These are phyloP conservation scores for Oreortyx pictus DNA, from an alignment of 2,797 vertebrate species.

Conservation along the genomic window DNA sequence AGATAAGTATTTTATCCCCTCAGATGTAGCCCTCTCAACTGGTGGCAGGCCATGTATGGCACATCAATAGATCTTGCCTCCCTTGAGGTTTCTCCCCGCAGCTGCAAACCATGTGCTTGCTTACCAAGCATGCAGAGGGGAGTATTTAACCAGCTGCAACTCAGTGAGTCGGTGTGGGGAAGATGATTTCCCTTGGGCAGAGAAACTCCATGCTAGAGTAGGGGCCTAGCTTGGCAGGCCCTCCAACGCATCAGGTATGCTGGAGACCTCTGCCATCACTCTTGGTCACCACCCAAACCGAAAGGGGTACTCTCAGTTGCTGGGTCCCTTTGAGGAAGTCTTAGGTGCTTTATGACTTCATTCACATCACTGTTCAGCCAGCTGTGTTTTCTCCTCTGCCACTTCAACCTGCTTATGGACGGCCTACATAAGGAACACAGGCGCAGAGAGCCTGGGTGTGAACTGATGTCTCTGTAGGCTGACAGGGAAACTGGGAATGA, in stretches of 20 bases:
- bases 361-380: accelerated
- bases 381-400: accelerated
- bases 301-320: background rate
- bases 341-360: background rate
- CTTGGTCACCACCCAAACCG: background rate
- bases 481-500: background rate
- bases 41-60: constrained; percentile 13
- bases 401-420: background rate
- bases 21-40: constrained; percentile 12
- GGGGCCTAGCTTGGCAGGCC: background rate
- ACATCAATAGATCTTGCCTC: constrained; percentile 40
- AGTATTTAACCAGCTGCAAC: constrained; percentile 32
- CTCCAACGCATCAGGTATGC: background rate
- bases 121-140: background rate
- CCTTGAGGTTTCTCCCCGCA: constrained; percentile 16
- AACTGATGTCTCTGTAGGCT: background rate
- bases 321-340: background rate
- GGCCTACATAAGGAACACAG: background rate
- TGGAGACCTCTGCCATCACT: accelerated
- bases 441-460: background rate
- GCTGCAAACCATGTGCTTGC: constrained; percentile 25
- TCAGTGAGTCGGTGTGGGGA: constrained; percentile 5
- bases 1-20: constrained; percentile 31
- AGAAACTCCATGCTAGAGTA: background rate
- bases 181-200: background rate